These are phyloP conservation scores for Anguilla pacifica DNA, from an alignment of 2,797 vertebrate species.

Conservation along the genomic window DNA sequence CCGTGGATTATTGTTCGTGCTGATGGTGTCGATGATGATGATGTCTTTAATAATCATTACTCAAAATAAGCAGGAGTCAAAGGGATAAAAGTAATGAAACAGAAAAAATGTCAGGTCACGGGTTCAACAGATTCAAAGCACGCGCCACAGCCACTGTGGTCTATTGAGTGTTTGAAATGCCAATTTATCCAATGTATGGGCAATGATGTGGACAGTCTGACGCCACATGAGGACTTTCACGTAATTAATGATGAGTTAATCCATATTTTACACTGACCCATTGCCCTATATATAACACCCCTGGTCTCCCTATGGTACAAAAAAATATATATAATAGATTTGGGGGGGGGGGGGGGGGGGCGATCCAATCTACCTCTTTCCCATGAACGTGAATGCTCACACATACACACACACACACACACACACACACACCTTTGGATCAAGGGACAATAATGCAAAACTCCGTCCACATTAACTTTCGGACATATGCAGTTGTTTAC, in stretches of 20 bases:
- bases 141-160: not conserved
- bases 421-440: constrained; percentile 7
- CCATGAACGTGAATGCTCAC: not conserved
- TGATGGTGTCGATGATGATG: not conserved
- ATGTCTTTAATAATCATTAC: not conserved
- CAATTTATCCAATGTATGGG: constrained; percentile 7
- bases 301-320: not conserved
- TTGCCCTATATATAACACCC: not conserved
- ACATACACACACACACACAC: not conserved
- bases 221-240: not conserved
- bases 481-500: not conserved
- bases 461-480: no score
- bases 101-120: not conserved
- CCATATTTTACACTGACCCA: not conserved
- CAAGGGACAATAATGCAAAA: not conserved
- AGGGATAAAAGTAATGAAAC: not conserved
- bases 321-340: not conserved
- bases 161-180: not conserved
- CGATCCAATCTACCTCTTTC: not conserved
- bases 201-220: not conserved
- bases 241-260: not conserved
- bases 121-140: not conserved
- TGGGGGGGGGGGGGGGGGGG: not conserved
- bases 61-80: not conserved
- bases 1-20: not conserved